Evolutionary conservation across 2,888 invertebrate species (phyloP).

Genomic region (Ligdia adustata): DNA sequence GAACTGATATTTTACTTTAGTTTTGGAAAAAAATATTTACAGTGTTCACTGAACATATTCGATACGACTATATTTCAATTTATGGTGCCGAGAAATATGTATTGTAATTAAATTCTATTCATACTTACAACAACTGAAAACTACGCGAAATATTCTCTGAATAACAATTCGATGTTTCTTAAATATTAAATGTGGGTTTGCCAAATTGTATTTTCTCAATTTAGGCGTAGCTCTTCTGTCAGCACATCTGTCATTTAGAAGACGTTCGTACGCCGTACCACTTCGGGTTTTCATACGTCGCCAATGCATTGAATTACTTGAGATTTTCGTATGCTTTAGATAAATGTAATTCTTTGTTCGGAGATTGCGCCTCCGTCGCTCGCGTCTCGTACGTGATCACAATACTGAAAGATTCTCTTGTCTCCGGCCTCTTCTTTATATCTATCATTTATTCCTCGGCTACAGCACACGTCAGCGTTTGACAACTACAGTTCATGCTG

Average conservation of each 20-base stretch:
- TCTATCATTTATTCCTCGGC: slow-evolving; percentile 79
- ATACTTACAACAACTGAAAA: slow-evolving; percentile 50
- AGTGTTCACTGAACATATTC: no score
- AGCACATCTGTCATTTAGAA: slow-evolving; percentile 32
- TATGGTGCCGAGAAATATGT: slow-evolving; percentile 12
- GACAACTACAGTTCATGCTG: slow-evolving; percentile 80
- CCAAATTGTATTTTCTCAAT: slow-evolving; percentile 30
- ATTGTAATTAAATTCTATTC: slow-evolving; percentile 41
- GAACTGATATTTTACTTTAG: no score
- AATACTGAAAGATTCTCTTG: slow-evolving; percentile 65
- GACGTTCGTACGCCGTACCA: slow-evolving; percentile 7
- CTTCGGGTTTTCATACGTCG: slow-evolving; percentile 46
- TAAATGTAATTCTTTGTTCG: slow-evolving; percentile 79
- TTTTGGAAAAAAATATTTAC: no score
- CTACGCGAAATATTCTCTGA: slow-evolving; percentile 40
- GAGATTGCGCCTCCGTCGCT: slow-evolving; percentile 74
- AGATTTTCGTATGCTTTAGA: slow-evolving; percentile 74
- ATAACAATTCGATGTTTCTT: slow-evolving; percentile 38
- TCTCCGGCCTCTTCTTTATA: slow-evolving; percentile 69
- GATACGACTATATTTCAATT: slow-evolving; percentile 5
- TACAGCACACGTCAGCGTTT: slow-evolving; percentile 77
- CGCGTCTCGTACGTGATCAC: slow-evolving; percentile 73
- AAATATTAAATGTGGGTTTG: slow-evolving; percentile 23
- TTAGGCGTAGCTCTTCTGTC: slow-evolving; percentile 24
- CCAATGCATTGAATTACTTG: slow-evolving; percentile 74